Evolutionary conservation across 2,797 vertebrate species (phyloP), one percentile per base, ranked within the genome.

Genomic region (Sebastes goodei): DNA sequence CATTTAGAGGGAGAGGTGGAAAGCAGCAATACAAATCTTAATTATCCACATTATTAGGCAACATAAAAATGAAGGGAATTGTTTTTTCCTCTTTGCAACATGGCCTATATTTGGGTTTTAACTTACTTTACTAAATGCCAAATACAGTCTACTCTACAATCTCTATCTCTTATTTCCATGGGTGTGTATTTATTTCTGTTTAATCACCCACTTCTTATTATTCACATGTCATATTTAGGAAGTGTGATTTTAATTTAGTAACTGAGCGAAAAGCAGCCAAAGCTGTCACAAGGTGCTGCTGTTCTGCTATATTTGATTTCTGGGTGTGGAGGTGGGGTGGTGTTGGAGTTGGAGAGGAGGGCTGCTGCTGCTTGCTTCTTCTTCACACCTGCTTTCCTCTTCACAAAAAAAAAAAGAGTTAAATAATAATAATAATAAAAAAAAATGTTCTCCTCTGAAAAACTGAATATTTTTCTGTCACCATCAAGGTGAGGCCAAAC

Each of bases 251-350:
- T 65, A 2, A 69, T 52, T 60, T 46, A 35, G 55, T 14, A 62
- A 30, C 46, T 3, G 42, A n/a, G 61, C 4, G 5, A 53, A 65
- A 81, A 73, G 21, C 25, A 59, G 56, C 57, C 82, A 65, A 70
- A 83, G 71, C 74, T 89, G 86, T 85, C 76, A 82, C 86, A 83
- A 81, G 71, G 77, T 87, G 86, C 60, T 86, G 83, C 80, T 86
- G 70, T 81, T 86, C 78, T 79, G 76, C 79, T 78, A 15, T 2
- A 42, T 74, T 78, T 65, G 15, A 65, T 75, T 53, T 81, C 49
- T 52, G 17, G 15, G 6, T n/a, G 27, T 7, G 35, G 10, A 2
- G 3, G 25, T 5, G 33, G 46, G 33, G 3, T 2, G 11, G 2
- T 17, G 21, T 10, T 7, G 46, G 21, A 32, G 70, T 65, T 7